phyloP scores from a whole-genome alignment of 2,113 vertebrate genomes.

The Crypturellus undulatus region DNA sequence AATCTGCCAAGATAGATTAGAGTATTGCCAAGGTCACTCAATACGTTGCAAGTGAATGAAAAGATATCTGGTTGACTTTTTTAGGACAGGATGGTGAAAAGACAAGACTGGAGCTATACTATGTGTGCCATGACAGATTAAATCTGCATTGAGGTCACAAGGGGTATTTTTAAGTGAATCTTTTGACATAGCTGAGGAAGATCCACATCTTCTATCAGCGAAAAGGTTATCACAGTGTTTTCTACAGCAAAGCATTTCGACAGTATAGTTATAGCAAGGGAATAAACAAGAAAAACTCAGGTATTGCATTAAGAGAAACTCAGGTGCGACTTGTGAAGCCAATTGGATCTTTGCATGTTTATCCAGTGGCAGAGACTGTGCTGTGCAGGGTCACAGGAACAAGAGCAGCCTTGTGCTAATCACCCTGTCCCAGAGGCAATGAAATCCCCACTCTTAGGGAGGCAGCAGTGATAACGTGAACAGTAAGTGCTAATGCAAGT shows the following conservation, averaged over 20 bases:
- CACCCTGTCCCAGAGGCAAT: fast-evolving
- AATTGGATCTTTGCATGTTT: fast-evolving
- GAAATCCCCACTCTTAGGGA: neutral
- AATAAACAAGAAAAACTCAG: fast-evolving
- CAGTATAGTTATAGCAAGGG: fast-evolving
- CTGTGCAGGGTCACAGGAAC: fast-evolving
- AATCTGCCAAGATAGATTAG: slow-evolving; percentile 82
- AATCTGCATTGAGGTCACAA: slow-evolving; percentile 66
- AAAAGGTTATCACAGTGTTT: fast-evolving
- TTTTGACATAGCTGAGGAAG: neutral
- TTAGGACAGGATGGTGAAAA: slow-evolving; percentile 54
- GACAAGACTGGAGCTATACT: slow-evolving; percentile 2
- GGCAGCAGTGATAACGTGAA: fast-evolving
- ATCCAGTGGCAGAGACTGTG: neutral
- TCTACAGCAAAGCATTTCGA: neutral
- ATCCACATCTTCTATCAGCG: neutral
- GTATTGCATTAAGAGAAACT: neutral
- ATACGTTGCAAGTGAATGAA: slow-evolving; percentile 60
- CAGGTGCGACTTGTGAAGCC: fast-evolving
- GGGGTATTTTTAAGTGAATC: slow-evolving; percentile 8
- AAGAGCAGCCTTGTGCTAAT: neutral
- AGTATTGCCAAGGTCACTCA: slow-evolving; percentile 79
- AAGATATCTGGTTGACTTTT: slow-evolving; percentile 63
- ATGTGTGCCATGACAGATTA: slow-evolving; percentile 40
- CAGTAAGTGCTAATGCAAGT: fast-evolving